These are phyloP conservation scores for Drosophila novamexicana DNA, from an alignment of 1,140 invertebrate species.

Conservation along the genomic window DNA sequence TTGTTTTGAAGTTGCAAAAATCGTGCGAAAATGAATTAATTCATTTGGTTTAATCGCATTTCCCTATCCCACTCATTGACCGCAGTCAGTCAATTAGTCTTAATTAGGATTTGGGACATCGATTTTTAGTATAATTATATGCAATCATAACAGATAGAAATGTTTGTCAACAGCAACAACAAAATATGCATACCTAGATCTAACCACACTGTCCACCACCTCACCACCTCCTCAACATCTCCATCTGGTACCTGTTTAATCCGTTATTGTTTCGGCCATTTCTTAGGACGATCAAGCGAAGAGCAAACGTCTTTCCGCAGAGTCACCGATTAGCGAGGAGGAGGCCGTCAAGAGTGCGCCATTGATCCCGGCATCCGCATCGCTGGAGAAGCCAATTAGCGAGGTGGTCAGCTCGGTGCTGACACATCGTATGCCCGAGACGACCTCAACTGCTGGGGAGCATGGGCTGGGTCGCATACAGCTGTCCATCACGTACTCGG, in stretches of 20 bases:
- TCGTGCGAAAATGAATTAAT: too few species aligned
- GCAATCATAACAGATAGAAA: too few species aligned
- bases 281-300: constrained; percentile 56
- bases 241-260: neutral
- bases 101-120: too few species aligned
- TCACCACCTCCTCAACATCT: neutral
- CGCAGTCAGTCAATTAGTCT: too few species aligned
- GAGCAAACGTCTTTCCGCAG: constrained; percentile 65
- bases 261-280: neutral
- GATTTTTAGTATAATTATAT: too few species aligned
- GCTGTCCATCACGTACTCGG: constrained; percentile 93
- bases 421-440: constrained; percentile 85
- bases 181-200: too few species aligned
- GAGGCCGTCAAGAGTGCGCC: constrained; percentile 52
- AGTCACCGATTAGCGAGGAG: constrained; percentile 83
- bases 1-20: too few species aligned
- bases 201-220: too few species aligned
- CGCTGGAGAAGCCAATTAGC: constrained; percentile 64
- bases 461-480: constrained; percentile 92
- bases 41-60: too few species aligned
- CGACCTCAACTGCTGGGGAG: constrained; percentile 88
- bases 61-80: too few species aligned
- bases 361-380: constrained; percentile 50
- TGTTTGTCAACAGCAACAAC: too few species aligned
- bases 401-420: constrained; percentile 65